Conservation (phyloP, 2,113 vertebrate genomes). For the Notechis scutatus region DNA sequence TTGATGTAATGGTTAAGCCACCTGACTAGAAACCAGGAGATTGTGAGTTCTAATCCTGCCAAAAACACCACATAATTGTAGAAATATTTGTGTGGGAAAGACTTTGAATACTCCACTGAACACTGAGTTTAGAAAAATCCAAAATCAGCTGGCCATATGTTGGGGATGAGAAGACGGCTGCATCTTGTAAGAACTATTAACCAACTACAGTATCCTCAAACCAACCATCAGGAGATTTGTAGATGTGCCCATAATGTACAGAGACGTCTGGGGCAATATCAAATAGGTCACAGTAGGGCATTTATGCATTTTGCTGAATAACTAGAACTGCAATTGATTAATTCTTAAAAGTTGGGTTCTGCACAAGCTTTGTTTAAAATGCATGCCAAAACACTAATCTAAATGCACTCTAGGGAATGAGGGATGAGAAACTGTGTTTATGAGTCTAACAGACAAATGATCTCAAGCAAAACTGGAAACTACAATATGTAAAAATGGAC, state of each 20-base stretch:
- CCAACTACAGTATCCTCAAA: background rate
- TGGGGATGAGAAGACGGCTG: background rate
- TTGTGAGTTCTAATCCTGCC: background rate
- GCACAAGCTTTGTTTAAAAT: background rate
- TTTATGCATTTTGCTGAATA: background rate
- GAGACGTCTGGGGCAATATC: background rate
- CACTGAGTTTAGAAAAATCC: background rate
- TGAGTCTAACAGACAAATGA: background rate
- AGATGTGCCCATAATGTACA: background rate
- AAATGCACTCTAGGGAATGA: background rate
- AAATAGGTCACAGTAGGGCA: background rate
- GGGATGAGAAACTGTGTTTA: background rate
- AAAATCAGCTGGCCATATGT: background rate
- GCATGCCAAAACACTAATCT: background rate
- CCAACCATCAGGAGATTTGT: background rate
- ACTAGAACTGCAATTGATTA: background rate
- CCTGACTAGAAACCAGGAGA: background rate
- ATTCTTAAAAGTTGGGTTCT: background rate
- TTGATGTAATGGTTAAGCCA: background rate
- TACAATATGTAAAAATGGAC: background rate
- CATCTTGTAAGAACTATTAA: background rate
- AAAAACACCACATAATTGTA: background rate
- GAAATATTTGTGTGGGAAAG: background rate
- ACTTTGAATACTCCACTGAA: background rate
- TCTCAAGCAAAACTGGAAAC: background rate